These are phyloP conservation scores for Tridacna crocea DNA, from an alignment of 2,888 invertebrate species.

Conservation along the genomic window DNA sequence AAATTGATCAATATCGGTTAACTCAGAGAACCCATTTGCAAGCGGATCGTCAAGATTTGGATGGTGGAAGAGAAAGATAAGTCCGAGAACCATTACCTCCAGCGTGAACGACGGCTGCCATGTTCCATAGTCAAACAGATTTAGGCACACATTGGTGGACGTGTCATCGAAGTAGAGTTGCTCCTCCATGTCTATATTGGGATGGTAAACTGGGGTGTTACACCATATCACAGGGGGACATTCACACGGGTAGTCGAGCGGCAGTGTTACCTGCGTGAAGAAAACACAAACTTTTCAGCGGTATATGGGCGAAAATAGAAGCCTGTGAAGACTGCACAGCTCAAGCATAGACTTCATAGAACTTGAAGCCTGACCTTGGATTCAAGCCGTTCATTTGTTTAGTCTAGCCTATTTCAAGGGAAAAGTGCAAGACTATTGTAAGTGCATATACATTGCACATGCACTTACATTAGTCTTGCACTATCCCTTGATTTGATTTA, in stretches of 20 bases:
- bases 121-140: conserved; percentile 38
- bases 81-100: conserved; percentile 37
- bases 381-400: too few relatives aligned
- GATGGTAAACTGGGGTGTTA: conserved; percentile 50
- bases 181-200: conserved; percentile 47
- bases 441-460: too few relatives aligned
- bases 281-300: too few relatives aligned
- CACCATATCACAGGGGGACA: conserved; percentile 42
- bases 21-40: conserved; percentile 29
- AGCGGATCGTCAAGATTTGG: conserved; percentile 43
- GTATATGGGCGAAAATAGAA: too few relatives aligned
- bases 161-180: neutral
- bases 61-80: conserved; percentile 43
- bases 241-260: conserved; percentile 11
- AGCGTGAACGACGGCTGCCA: conserved; percentile 38
- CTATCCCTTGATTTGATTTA: too few relatives aligned
- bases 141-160: conserved; percentile 48
- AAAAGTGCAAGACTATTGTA: too few relatives aligned
- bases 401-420: too few relatives aligned
- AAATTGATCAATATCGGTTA: conserved; percentile 18
- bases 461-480: too few relatives aligned
- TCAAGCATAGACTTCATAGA: too few relatives aligned
- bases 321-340: too few relatives aligned
- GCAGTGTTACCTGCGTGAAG: neutral
- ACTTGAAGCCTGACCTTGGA: too few relatives aligned